Conservation (phyloP, 2,113 vertebrate species). For the Pedetes capensis region DNA sequence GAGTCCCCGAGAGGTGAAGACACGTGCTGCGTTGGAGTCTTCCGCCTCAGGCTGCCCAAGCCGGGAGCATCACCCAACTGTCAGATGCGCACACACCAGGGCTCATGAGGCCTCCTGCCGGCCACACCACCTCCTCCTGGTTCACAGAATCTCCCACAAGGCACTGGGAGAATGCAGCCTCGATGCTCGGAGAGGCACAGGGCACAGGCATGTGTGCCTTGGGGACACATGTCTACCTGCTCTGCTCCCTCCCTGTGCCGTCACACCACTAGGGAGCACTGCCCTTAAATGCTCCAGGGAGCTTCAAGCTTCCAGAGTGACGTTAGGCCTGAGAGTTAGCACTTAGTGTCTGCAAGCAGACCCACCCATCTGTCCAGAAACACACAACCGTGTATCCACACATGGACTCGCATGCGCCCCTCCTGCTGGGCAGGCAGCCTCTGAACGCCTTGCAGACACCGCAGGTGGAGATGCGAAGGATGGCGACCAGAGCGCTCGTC, state of each 20-base stretch:
- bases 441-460: background rate
- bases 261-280: background rate
- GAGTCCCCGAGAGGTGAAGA: background rate
- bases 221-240: background rate
- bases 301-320: background rate
- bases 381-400: too few relatives aligned
- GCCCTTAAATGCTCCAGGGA: background rate
- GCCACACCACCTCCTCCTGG: background rate
- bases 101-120: background rate
- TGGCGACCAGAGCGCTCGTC: background rate
- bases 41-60: rapidly evolving
- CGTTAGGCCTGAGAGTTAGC: background rate
- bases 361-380: background rate
- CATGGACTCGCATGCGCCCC: too few relatives aligned
- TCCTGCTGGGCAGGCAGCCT: background rate
- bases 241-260: rapidly evolving
- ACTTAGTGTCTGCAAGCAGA: background rate
- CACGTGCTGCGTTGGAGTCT: rapidly evolving
- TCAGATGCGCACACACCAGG: too few relatives aligned
- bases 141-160: background rate
- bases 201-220: background rate
- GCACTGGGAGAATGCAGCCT: background rate
- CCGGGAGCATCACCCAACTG: too few relatives aligned
- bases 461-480: background rate
- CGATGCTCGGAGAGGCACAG: background rate